Base-by-base conservation (phyloP, 2,113 vertebrate genomes). In the Lepisosteus osseus region DNA sequence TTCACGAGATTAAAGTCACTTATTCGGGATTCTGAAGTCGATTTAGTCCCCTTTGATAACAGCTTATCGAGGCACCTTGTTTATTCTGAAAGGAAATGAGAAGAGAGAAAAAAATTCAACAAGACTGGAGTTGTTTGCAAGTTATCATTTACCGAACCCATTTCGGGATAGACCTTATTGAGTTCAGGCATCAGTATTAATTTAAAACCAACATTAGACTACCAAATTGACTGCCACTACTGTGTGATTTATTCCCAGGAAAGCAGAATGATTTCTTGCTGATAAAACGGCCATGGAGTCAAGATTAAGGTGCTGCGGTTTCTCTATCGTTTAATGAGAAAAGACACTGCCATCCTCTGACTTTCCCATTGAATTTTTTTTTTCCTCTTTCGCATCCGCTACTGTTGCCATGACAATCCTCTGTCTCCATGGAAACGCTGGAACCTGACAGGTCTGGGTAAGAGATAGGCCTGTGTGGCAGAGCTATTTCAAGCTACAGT, bases 351-450 rank as follows among this genome's bases (percentile, higher is more conserved):
- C 72, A 61, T 73, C 73, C 67, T 62, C 70, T 72, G 6, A 43
- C 54, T 61, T 75, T 79, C 76, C 40, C 70, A 85, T 82, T 86
- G 82, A 12, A 13, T 59, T 63, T 62, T 81, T 70, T 74, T 51
- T 40, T 55, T 67, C 42, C 45, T 15, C 44, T 67, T 67, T 74
- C 76, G 76, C 72, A 80, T 83, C 83, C 70, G 64, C 78, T 71
- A 76, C 69, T 78, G 88, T 91, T 88, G 79, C 86, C 81, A 83
- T 88, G 88, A 78, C 79, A 74, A 91, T 82, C 41, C 75, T 78
- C 69, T 14, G 76, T 78, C 47, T 71, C 77, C 82, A 81, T 71
- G 74, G 86, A 82, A 86, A 88, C 84, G 54, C 66, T 11, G 41
- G 69, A 77, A 81, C 85, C 83, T 85, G 86, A 83, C 78, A 76